A percentile compares a stretch with the other conserved stretches of the same genome.
These are phyloP conservation scores for Meiosimyza decipiens DNA, from an alignment of 2,888 invertebrate genomes.

Conservation along the genomic window DNA sequence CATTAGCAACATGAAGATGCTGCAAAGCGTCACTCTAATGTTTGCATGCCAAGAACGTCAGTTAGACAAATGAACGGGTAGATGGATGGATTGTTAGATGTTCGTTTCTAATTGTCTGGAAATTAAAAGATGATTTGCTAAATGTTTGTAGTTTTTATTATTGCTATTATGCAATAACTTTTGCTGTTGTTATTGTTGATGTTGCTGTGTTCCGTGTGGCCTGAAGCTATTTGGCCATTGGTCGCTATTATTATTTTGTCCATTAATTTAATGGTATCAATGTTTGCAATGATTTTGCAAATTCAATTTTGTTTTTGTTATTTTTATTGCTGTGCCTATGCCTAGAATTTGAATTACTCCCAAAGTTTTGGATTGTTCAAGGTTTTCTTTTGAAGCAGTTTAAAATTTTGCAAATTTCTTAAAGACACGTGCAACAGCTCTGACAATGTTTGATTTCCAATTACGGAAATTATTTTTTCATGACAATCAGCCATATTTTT, in stretches of 20 bases:
- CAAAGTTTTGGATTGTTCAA: background rate
- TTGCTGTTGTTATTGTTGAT: background rate
- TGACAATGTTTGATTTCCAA: no score
- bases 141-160: slow-evolving; percentile 10
- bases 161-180: background rate
- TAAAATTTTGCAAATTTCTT: background rate
- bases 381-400: background rate
- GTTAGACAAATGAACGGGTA: slow-evolving; percentile 2
- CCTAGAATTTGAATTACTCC: background rate
- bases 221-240: background rate
- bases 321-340: background rate
- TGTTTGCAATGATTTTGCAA: slow-evolving; percentile 10
- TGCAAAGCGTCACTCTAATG: slow-evolving; percentile 20
- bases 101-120: background rate
- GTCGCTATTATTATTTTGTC: background rate
- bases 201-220: background rate
- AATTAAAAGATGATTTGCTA: slow-evolving; percentile 21
- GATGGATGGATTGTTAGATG: background rate
- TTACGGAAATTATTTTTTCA: no score
- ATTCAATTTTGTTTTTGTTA: background rate
- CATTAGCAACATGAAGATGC: no score
- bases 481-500: no score
- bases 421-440: no score
- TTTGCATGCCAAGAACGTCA: background rate
- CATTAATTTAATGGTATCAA: slow-evolving; percentile 7